A percentile compares a stretch with the other conserved stretches of the same genome.
phyloP scores from a whole-genome alignment of 2,888 invertebrate species.

The Antheraea assamensis region DNA sequence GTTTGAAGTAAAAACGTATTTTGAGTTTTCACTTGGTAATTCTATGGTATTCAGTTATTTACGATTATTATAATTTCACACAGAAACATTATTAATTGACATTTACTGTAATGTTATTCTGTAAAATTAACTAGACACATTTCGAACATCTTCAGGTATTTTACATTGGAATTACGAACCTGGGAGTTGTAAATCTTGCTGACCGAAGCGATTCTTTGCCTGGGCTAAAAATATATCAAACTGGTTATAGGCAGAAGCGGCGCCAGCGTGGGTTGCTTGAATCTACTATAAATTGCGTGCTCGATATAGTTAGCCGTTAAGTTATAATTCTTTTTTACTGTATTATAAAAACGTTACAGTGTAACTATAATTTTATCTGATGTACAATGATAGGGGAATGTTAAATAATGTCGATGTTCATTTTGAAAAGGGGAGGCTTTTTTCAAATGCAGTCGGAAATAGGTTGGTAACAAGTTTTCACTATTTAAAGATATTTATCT shows the following conservation, averaged over 20 bases:
- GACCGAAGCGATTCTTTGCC: neutral
- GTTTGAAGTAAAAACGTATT: neutral
- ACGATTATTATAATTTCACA: neutral
- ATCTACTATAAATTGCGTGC: neutral
- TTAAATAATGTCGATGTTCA: neutral
- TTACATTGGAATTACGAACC: neutral
- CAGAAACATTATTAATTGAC: neutral
- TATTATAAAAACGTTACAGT: neutral
- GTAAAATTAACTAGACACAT: neutral
- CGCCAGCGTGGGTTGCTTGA: conserved; percentile 1
- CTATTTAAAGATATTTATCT: neutral
- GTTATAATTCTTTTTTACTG: neutral
- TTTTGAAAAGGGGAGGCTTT: neutral
- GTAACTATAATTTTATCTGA: neutral
- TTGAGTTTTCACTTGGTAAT: neutral
- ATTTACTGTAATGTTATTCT: neutral
- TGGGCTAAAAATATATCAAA: conserved; percentile 8
- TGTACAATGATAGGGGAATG: neutral
- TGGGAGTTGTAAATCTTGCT: neutral
- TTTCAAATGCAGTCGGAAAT: neutral
- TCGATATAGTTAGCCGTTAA: neutral
- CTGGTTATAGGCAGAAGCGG: neutral
- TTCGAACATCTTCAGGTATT: neutral
- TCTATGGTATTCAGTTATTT: neutral
- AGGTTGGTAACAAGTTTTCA: neutral